Evolutionary conservation across 2,888 invertebrate genomes (phyloP).

Genomic region (Xestobium rufovillosum): DNA sequence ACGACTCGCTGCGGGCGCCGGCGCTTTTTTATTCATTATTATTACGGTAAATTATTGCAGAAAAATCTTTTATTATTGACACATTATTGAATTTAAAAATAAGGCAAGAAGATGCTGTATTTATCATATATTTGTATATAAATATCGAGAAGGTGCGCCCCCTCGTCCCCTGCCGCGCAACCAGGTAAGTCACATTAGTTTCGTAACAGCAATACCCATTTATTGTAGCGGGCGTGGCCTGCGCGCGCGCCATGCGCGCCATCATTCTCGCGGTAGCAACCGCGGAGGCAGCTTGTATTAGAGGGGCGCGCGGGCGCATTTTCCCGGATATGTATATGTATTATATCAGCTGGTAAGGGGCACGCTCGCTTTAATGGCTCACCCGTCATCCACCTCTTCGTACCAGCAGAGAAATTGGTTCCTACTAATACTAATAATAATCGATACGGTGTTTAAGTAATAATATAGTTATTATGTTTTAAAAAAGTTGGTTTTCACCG

Average conservation of each 20-base stretch:
- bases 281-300: too few species aligned
- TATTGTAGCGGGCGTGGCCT: too few species aligned
- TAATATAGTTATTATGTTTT: conserved; percentile 46
- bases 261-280: too few species aligned
- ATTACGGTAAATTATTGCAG: conserved; percentile 41
- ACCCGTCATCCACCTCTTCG: conserved; percentile 30
- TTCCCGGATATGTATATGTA: too few species aligned
- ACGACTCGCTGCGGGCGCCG: conserved; percentile 39
- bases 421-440: conserved; percentile 46
- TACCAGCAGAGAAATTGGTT: conserved; percentile 44
- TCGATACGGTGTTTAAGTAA: conserved; percentile 46
- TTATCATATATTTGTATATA: conserved; percentile 45
- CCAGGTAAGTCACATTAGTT: too few species aligned
- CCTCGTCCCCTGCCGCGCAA: too few species aligned
- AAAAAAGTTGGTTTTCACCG: conserved; percentile 42
- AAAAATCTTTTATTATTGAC: conserved; percentile 40
- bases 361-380: conserved; percentile 33
- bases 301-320: too few species aligned
- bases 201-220: too few species aligned
- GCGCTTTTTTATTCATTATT: conserved; percentile 43
- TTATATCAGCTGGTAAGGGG: conserved; percentile 43
- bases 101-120: conserved; percentile 45
- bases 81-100: conserved; percentile 40
- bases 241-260: too few species aligned
- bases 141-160: too few species aligned